Conservation (phyloP, 2,113 vertebrate genomes). For the Rostratula benghalensis region DNA sequence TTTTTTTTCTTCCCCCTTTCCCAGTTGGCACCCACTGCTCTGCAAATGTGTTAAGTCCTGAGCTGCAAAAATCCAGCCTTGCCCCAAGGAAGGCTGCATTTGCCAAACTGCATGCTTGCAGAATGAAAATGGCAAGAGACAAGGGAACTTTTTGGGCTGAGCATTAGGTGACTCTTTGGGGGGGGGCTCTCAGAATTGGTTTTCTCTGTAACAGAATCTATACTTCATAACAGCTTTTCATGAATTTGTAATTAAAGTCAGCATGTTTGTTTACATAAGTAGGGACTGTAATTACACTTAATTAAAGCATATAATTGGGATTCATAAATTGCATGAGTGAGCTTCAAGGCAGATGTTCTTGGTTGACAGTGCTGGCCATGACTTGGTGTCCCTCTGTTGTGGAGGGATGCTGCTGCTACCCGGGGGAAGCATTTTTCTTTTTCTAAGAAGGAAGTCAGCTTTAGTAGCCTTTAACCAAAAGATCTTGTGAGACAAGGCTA, state of each 20-base stretch:
- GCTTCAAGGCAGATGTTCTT: not conserved
- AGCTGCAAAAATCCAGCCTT: not conserved
- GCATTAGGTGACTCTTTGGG: not conserved
- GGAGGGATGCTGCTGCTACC: not conserved
- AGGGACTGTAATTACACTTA: slow-evolving; percentile 56
- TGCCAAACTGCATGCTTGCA: not conserved
- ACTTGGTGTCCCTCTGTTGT: not conserved
- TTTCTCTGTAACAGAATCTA: slow-evolving; percentile 18
- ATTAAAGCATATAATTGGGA: slow-evolving; percentile 62
- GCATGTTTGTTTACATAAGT: slow-evolving; percentile 60
- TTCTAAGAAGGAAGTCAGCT: rapidly evolving
- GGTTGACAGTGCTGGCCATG: not conserved
- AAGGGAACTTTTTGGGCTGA: not conserved
- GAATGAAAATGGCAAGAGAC: not conserved
- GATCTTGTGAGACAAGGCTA: not conserved
- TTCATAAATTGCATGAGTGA: not conserved
- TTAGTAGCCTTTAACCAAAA: not conserved
- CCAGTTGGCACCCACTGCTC: not conserved
- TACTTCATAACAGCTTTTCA: slow-evolving; percentile 42
- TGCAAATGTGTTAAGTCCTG: not conserved
- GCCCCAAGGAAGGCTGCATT: not conserved
- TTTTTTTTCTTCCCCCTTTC: not conserved
- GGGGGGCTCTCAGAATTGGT: not conserved
- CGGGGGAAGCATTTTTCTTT: not conserved
- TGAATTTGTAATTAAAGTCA: slow-evolving; percentile 36